phyloP scores from a whole-genome alignment of 2,888 invertebrate species.

The Hydrotaea diabolus region DNA sequence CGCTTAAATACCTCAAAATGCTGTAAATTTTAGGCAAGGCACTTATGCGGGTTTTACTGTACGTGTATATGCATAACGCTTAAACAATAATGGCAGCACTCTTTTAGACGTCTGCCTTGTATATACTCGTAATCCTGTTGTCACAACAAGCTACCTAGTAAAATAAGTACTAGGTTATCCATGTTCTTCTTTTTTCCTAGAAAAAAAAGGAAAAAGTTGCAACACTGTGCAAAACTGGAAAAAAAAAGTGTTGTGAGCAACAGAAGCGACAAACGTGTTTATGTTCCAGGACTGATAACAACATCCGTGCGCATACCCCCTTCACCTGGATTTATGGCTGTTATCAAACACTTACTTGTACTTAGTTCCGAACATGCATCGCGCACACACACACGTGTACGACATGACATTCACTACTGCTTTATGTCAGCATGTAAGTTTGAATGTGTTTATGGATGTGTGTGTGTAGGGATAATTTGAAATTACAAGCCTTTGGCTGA shows the following conservation, averaged over 20 bases:
- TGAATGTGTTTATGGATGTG: neutral
- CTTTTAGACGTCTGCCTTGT: too few relatives aligned
- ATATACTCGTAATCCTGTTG: too few relatives aligned
- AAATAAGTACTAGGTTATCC: neutral
- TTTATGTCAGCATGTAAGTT: neutral
- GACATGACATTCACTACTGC: neutral
- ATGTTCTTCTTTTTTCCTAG: neutral
- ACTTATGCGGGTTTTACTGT: too few relatives aligned
- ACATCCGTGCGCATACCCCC: neutral
- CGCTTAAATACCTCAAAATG: too few relatives aligned
- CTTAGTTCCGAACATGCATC: neutral
- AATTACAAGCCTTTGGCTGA: constrained; percentile 1
- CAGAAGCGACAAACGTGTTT: neutral
- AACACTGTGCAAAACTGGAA: neutral
- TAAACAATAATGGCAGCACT: too few relatives aligned
- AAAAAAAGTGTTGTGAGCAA: neutral
- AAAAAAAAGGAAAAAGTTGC: neutral
- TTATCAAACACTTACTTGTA: neutral
- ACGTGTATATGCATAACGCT: too few relatives aligned
- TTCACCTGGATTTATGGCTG: neutral
- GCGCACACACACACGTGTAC: neutral
- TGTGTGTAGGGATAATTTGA: constrained; percentile 1
- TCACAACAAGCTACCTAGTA: neutral
- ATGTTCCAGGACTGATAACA: neutral
- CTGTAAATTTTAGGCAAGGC: too few relatives aligned